Evolutionary conservation across 1,140 invertebrate genomes (phyloP).

Genomic region (Diachasma alloeum): DNA sequence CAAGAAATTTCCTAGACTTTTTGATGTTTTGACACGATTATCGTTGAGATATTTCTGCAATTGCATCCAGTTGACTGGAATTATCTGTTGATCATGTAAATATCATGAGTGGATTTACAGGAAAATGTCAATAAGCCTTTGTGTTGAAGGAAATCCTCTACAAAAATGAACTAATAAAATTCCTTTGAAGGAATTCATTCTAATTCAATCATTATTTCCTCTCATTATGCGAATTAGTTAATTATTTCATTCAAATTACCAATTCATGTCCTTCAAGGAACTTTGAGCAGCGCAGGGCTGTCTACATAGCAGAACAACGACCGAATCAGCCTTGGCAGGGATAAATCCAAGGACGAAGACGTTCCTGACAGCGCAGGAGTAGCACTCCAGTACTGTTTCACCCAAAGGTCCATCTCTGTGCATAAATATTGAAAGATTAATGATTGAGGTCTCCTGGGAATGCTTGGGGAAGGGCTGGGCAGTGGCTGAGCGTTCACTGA

Average conservation of each 20-base stretch:
- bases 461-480: background rate
- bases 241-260: slow-evolving; percentile 65
- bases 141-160: no score
- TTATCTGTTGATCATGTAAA: no score
- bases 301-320: slow-evolving; percentile 96
- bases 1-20: no score
- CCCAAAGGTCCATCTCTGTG: slow-evolving; percentile 93
- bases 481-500: slow-evolving; percentile 19
- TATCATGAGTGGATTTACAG: no score
- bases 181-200: no score
- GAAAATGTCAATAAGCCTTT: no score
- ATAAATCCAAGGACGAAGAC: slow-evolving; percentile 99
- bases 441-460: background rate
- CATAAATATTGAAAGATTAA: background rate
- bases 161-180: no score
- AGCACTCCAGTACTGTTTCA: slow-evolving; percentile 98
- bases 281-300: slow-evolving; percentile 98
- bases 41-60: no score
- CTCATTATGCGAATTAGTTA: background rate
- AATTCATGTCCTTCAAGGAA: slow-evolving; percentile 98
- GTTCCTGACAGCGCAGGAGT: slow-evolving; percentile 97
- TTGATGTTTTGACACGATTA: no score
- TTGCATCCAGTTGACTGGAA: no score
- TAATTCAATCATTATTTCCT: background rate
- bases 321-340: slow-evolving; percentile 98